Conservation (phyloP, 2,113 vertebrate genomes). For the Rhinichthys klamathensis region DNA sequence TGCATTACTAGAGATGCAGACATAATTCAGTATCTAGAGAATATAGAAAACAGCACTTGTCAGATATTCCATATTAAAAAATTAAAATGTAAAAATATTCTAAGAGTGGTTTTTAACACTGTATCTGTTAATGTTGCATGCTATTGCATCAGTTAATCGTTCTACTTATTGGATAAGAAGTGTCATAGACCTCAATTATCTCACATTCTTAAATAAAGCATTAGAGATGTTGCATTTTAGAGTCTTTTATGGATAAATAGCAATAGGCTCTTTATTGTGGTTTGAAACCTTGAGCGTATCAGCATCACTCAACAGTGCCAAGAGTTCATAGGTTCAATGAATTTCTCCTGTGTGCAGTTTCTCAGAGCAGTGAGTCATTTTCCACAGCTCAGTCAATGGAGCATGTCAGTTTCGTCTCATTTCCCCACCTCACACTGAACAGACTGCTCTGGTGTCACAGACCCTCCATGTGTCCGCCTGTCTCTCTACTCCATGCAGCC, state of each 20-base stretch:
- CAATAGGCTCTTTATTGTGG: conserved; percentile 14
- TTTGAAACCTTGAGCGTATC: conserved; percentile 19
- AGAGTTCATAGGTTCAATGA: conserved; percentile 20
- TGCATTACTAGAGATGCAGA: background rate
- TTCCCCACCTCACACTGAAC: conserved; percentile 52
- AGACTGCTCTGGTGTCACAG: conserved; percentile 46
- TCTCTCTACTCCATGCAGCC: background rate
- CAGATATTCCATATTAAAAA: background rate
- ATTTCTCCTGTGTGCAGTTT: conserved; percentile 35
- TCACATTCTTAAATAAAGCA: background rate
- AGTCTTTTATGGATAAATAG: conserved; percentile 21
- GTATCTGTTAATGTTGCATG: background rate
- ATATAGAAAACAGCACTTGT: background rate
- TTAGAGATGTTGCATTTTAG: background rate
- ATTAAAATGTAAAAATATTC: background rate
- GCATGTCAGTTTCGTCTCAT: conserved; percentile 65
- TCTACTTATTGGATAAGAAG: conserved; percentile 1
- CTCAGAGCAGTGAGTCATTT: conserved; percentile 59
- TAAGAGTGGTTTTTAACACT: background rate
- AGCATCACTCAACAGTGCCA: conserved; percentile 12
- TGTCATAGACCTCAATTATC: conserved; percentile 19
- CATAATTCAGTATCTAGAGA: background rate
- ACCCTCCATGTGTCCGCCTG: conserved; percentile 9
- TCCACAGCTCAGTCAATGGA: conserved; percentile 59
- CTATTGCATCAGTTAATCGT: background rate